phyloP scores from a whole-genome alignment of 2,113 vertebrate genomes.

The Elephantulus edwardii region DNA sequence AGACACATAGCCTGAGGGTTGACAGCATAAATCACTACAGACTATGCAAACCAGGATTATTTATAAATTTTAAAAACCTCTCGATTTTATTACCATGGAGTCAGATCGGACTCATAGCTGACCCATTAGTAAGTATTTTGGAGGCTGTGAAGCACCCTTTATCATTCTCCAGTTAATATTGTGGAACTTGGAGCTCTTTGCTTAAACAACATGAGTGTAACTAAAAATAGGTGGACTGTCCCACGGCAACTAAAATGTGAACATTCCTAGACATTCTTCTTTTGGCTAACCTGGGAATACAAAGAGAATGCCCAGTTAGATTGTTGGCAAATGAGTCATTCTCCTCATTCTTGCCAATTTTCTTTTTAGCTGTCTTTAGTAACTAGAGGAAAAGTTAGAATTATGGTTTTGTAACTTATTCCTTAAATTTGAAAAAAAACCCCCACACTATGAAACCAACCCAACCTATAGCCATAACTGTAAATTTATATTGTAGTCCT shows the following conservation, averaged over 20 bases:
- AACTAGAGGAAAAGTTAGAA: background rate
- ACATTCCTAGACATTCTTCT: background rate
- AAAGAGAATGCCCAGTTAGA: background rate
- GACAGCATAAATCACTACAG: too few relatives aligned
- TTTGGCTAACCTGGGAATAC: background rate
- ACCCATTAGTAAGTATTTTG: too few relatives aligned
- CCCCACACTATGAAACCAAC: too few relatives aligned
- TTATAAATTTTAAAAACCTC: too few relatives aligned
- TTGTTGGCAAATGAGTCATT: background rate
- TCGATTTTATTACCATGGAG: too few relatives aligned
- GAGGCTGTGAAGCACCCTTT: background rate
- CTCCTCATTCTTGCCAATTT: conserved; percentile 16
- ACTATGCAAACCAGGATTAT: too few relatives aligned
- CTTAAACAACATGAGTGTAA: background rate
- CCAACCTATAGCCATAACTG: too few relatives aligned
- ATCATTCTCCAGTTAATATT: background rate
- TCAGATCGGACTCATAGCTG: too few relatives aligned
- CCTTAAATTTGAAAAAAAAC: background rate
- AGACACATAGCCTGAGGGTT: too few relatives aligned
- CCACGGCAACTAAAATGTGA: background rate
- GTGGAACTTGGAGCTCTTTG: background rate
- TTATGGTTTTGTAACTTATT: background rate
- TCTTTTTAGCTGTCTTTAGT: background rate
- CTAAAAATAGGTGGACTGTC: background rate
- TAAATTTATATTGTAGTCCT: background rate